Base-by-base conservation (phyloP, 2,113 vertebrate species). In the Meleagris gallopavo region DNA sequence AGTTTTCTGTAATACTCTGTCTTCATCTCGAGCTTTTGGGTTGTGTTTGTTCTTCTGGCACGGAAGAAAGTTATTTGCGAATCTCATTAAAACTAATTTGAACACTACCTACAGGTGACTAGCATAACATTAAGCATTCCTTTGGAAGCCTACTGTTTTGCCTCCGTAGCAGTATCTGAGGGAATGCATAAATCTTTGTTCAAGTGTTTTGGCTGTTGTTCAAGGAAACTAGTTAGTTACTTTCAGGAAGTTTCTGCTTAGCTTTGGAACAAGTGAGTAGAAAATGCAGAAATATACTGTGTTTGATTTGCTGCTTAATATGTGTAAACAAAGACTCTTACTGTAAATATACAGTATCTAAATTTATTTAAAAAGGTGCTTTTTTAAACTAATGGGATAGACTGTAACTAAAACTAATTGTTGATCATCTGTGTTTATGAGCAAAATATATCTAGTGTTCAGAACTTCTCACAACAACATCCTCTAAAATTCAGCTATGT, bases 81-180 rank as follows among this genome's bases (percentile, higher is more conserved):
- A 92, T 30, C 73, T 92, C 12, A 40, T 93, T 89, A 88, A 74
- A 83, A 19, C 48, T 48, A 15, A 83, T 86, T 89, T 83, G 62
- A 88, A 74, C 86, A 36, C 83, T 89, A 81, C 30, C 41, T 86
- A n/a, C 41, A 90, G 76, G 57, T 94, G 76, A 75, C 80, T 86
- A 30, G 52, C 50, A 69, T 60, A 82, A 84, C 55, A 71, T 38
- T 27, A 83, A 81, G 60, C 62, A 77, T 4, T 86, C 29, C 83
- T 86, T 74, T 83, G 80, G 83, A 89, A 90, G 55, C 52, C 72
- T 86, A 60, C 6, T 64, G 34, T 72, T 93, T 43, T 57, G 58
- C 20, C 50, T 87, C 32, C 41, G 1, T 67, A 6, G 25, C 66
- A 30, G 17, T 74, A 0, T 79, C 69, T 67, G 80, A 88, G 65